Conservation (phyloP, 2,888 invertebrate genomes). For the Metallyticus violacea region DNA sequence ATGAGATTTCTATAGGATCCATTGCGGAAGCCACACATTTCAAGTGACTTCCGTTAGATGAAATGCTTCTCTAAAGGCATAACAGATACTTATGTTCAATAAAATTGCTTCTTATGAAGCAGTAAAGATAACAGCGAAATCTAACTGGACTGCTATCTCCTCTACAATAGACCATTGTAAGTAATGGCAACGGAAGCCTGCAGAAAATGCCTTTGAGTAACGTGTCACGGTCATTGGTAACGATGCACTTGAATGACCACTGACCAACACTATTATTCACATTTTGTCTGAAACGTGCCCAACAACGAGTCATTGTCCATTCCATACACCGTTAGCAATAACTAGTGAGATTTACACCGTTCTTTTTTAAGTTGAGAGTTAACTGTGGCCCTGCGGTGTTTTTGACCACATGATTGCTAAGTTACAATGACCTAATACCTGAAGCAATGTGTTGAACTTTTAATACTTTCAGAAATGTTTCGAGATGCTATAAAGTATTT, state of each 20-base stretch:
- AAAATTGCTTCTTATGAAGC: background rate
- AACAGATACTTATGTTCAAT: background rate
- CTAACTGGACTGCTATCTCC: background rate
- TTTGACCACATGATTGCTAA: too few relatives aligned
- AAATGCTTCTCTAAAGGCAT: background rate
- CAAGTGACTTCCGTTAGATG: background rate
- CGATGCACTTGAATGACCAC: background rate
- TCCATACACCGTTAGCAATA: background rate
- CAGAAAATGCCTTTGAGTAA: background rate
- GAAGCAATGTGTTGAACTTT: background rate
- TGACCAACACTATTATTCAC: background rate
- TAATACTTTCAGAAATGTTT: too few relatives aligned
- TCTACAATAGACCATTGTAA: background rate
- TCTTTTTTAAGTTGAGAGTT: background rate
- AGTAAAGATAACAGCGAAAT: background rate
- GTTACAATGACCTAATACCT: too few relatives aligned
- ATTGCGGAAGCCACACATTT: background rate
- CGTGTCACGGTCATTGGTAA: background rate
- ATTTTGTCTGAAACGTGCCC: background rate
- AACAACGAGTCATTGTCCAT: background rate
- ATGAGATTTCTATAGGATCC: background rate
- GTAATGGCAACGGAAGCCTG: background rate
- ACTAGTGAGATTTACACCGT: background rate
- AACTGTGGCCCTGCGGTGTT: background rate
- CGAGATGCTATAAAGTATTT: too few relatives aligned